Base-by-base conservation (phyloP, 2,888 invertebrate species). In the Drosophila longiperda region DNA sequence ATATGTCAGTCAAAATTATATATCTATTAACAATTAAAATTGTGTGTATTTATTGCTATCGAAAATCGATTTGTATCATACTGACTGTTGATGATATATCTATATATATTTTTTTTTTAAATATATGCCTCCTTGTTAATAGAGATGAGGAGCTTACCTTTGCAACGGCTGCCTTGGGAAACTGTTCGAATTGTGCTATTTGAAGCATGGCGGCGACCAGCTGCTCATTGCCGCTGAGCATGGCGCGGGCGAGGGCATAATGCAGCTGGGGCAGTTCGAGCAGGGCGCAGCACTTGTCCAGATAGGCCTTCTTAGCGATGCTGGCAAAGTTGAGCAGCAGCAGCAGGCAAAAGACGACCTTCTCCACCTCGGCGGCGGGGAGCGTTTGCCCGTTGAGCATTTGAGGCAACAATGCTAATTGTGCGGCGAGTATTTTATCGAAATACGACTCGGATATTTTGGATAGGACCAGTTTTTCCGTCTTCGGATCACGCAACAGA, bases 391-490 rank as follows among this genome's bases (percentile, higher is more conserved):
- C 59, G 66, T 62, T 67, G 0, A 85, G 75, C 69, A 87, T 80
- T 61, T 92, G 91, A 0, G 88, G 81, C 34, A 85, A 81, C 9
- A 89, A 79, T 3, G 84, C 78, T 0, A 92, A 42, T 1, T 93
- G 82, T 0, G 90, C 86, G 0, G 90, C 80, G 17, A 93, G 80
- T 55, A 93, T 90, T 79, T 92, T 93, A 70, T 93, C 92, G 59
- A 92, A 93, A 64, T 91, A 92, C 2, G 93, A 92, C 50, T 93
- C 92, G 0, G 91, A 90, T 15, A 93, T 90, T 61, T 91, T 91
- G 5, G 92, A 89, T 1, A 93, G 84, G 52, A 93, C 90, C 40
- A 93, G 58, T 40, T 92, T 91, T 45, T 93, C 91, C 0, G 92
- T 92, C 72, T 92, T 92, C 1, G 84, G 38, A 57, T 91, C 91